A percentile compares a stretch with the other conserved stretches of the same genome.
Conservation (phyloP, 2,797 vertebrate species). For the Thripadectes ignobilis region DNA sequence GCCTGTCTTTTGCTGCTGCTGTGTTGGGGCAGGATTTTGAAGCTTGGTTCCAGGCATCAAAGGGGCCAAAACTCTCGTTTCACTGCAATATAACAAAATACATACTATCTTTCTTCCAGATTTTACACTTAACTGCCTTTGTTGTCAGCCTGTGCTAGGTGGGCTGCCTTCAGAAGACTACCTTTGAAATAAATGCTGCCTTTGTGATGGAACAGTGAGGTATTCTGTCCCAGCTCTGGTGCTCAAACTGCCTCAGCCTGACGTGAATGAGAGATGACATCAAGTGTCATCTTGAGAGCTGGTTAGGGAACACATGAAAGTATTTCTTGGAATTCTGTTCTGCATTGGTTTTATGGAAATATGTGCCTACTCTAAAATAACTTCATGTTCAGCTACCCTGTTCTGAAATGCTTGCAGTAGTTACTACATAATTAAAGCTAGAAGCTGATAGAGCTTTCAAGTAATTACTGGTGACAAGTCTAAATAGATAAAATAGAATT, state of each 20-base stretch:
- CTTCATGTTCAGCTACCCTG: neutral
- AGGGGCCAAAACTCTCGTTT: neutral
- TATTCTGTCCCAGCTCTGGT: neutral
- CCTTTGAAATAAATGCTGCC: neutral
- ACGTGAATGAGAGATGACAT: neutral
- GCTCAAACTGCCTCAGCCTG: neutral
- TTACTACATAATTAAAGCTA: neutral
- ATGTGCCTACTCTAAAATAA: neutral
- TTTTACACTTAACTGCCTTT: neutral
- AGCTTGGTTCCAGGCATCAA: neutral
- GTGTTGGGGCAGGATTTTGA: neutral
- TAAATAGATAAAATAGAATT: slow-evolving; percentile 30
- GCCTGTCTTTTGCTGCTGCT: neutral
- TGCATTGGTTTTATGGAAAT: neutral
- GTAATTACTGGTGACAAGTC: slow-evolving; percentile 9
- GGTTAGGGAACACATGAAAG: neutral
- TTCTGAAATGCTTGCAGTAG: neutral
- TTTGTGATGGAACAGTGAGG: neutral
- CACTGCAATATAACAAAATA: neutral
- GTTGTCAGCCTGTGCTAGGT: neutral
- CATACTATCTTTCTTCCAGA: neutral
- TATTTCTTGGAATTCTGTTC: neutral
- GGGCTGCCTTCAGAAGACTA: neutral
- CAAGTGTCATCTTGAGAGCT: neutral
- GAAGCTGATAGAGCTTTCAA: slow-evolving; percentile 14